Percentiles rank a stretch among this genome's conserved stretches.
These are phyloP conservation scores for Protobothrops flavoviridis DNA, from an alignment of 2,113 vertebrate species.

Conservation along the genomic window DNA sequence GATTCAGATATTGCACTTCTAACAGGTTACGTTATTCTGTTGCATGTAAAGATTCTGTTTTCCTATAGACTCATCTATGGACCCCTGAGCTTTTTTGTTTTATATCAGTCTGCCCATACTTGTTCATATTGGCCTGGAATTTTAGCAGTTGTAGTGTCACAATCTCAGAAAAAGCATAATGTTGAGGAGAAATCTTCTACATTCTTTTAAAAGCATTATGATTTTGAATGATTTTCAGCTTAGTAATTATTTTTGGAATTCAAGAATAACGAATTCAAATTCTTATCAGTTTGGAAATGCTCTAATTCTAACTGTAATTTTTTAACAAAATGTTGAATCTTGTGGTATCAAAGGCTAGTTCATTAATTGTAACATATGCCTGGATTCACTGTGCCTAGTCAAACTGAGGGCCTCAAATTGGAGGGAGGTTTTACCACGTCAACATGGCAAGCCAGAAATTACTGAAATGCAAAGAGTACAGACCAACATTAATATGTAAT, in stretches of 20 bases:
- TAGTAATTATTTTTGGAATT: neutral
- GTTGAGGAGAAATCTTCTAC: neutral
- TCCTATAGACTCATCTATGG: neutral
- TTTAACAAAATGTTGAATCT: neutral
- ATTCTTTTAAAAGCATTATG: neutral
- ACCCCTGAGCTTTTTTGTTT: neutral
- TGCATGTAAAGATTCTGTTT: neutral
- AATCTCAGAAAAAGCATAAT: neutral
- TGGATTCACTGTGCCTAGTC: neutral
- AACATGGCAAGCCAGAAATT: neutral
- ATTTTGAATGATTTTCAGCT: neutral
- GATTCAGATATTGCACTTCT: neutral
- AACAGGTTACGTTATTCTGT: neutral
- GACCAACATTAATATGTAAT: neutral
- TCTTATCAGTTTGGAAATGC: neutral
- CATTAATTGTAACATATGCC: neutral
- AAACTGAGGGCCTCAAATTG: neutral
- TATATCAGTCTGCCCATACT: neutral
- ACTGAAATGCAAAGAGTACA: neutral
- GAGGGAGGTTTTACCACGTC: too few relatives aligned
- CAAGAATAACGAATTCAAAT: neutral
- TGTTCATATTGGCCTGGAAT: neutral
- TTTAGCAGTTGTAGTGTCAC: neutral
- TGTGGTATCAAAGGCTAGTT: neutral
- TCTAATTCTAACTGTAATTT: neutral